A percentile compares a stretch with the other conserved stretches of the same genome.
These are phyloP conservation scores for Hemicordylus capensis DNA, from an alignment of 2,113 vertebrate species.

Conservation along the genomic window DNA sequence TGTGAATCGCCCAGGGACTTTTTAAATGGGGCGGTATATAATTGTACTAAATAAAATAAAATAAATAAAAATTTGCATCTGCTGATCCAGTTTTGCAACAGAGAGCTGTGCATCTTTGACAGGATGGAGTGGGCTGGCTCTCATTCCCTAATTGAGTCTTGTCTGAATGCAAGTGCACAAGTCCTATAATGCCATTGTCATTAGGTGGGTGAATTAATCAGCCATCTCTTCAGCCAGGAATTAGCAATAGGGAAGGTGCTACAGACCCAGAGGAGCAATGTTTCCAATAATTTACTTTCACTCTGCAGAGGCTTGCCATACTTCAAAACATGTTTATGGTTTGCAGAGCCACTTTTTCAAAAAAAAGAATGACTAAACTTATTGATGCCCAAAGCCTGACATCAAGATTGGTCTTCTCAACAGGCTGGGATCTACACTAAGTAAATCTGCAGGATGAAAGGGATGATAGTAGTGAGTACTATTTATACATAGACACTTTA, in stretches of 20 bases:
- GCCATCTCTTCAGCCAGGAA: conserved; percentile 50
- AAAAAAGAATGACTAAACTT: conserved; percentile 53
- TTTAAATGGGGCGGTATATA: too few relatives aligned
- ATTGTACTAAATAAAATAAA: too few relatives aligned
- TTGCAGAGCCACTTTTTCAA: conserved; percentile 57
- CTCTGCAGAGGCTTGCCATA: conserved; percentile 53
- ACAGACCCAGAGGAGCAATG: conserved; percentile 37
- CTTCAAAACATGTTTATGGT: conserved; percentile 54
- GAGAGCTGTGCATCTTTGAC: neutral
- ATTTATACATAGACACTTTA: conserved; percentile 5
- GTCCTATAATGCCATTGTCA: neutral
- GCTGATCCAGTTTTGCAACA: neutral
- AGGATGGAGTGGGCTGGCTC: neutral
- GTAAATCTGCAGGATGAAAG: conserved; percentile 35
- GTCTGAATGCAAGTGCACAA: neutral
- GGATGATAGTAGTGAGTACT: neutral
- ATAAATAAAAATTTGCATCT: too few relatives aligned
- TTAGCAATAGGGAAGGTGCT: conserved; percentile 41
- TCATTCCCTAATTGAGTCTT: neutral
- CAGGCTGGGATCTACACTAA: conserved; percentile 50
- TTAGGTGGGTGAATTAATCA: conserved; percentile 41
- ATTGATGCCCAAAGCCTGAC: conserved; percentile 62
- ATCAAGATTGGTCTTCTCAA: conserved; percentile 59
- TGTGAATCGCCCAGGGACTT: too few relatives aligned
- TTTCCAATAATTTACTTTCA: conserved; percentile 58